Conservation (phyloP, 1,140 invertebrate species). For the Eriosoma lanigerum region DNA sequence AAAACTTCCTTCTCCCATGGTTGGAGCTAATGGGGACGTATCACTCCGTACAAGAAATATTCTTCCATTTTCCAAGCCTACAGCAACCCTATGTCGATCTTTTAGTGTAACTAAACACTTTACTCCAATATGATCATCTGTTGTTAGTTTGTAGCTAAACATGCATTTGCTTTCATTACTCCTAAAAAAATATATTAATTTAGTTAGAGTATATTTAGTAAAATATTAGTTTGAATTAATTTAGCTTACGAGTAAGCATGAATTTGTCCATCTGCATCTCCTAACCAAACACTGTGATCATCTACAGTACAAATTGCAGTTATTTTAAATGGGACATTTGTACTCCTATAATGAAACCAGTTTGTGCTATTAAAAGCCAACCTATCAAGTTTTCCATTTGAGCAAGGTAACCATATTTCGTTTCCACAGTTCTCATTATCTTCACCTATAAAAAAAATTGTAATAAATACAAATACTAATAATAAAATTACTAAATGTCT, state of each 20-base stretch:
- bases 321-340: conserved; percentile 53
- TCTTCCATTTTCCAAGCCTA: conserved; percentile 72
- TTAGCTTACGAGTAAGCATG: conserved; percentile 72
- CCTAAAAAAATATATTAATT: not conserved
- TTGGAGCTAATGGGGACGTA: conserved; percentile 64
- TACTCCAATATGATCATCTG: conserved; percentile 61
- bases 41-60: conserved; percentile 71
- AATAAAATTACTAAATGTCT: too few relatives aligned
- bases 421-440: conserved; percentile 45
- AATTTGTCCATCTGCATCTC: conserved; percentile 77
- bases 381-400: conserved; percentile 55
- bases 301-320: conserved; percentile 55
- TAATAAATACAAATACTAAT: not conserved
- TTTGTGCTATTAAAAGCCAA: conserved; percentile 54
- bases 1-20: conserved; percentile 70
- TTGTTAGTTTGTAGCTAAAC: conserved; percentile 62
- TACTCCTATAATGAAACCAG: conserved; percentile 55
- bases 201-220: not conserved
- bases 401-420: conserved; percentile 56
- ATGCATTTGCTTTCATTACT: conserved; percentile 57
- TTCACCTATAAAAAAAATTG: conserved; percentile 1
- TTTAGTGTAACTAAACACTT: conserved; percentile 59
- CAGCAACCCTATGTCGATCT: conserved; percentile 65
- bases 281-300: conserved; percentile 73
- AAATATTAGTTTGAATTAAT: not conserved